Evolutionary conservation across 2,797 vertebrate species (phyloP), one percentile per base, ranked within the genome.

Genomic region (Ctenosaura bakeri): DNA sequence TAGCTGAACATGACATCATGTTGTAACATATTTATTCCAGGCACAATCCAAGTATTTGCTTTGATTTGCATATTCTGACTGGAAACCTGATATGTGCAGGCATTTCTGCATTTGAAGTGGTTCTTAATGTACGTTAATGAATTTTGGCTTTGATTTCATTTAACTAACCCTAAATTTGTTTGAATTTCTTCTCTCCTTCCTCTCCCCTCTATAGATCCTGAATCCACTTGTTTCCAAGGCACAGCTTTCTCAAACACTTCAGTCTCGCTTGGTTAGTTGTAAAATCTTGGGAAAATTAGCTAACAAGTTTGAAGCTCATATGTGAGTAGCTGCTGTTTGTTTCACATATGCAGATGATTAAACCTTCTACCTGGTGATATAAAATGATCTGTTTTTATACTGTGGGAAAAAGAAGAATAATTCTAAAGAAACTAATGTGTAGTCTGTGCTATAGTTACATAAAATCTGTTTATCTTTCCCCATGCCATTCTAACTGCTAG

Each of bases 221-320:
- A 98, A 98, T 94, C 98, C 98, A 88, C 97, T 99, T 93, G 97
- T 99, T 92, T 98, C 98, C 88, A 99, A 99, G 97, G 97, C 98
- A 92, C 98, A 99, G 76, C 97, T 98, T 95, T 99, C 98, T 85
- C 98, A 98, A 97, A 98, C 98, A 52, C 95, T 98, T 89, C 98
- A 98, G 86, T 97, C 98, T 85, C 98, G 99, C 86, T 96, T 99
- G 95, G 97, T 98, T 95, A 98, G 97, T 96, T 99, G 98, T 97
- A 98, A 98, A 92, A 98, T 99, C 95, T 96, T 99, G 95, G 99
- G 98, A 93, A 99, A 98, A 97, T 96, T 98, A 89, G 97, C 98
- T 95, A 97, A 97, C 95, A 99, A 99, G 96, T 98, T 99, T 96
- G 98, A 99, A 96, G 96, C 96, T 93, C 98, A 98, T 93, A 96